A percentile compares a stretch with the other conserved stretches of the same genome.
Conservation (phyloP, 2,797 vertebrate genomes). For the Sebastes diploproa region DNA sequence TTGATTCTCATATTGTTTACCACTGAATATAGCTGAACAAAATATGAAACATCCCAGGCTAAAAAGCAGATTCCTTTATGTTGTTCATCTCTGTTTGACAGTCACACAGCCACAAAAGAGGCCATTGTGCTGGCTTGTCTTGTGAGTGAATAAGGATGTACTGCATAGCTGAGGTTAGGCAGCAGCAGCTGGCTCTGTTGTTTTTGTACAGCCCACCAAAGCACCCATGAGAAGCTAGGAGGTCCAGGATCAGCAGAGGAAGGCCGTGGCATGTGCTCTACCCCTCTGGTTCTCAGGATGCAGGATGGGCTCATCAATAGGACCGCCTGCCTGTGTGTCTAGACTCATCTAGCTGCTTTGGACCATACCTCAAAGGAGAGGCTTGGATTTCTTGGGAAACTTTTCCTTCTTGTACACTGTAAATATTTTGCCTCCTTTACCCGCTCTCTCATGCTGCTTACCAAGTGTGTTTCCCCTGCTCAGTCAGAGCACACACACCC, state of each 20-base stretch:
- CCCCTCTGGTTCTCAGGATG: slow-evolving; percentile 59
- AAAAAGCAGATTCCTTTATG: not conserved
- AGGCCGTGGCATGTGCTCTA: slow-evolving; percentile 37
- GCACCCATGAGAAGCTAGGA: slow-evolving; percentile 56
- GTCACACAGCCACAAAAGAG: slow-evolving; percentile 22
- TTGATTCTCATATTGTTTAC: not conserved
- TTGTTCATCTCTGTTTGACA: not conserved
- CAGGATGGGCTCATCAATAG: slow-evolving; percentile 53
- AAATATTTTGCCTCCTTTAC: slow-evolving; percentile 77
- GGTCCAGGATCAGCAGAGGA: slow-evolving; percentile 52
- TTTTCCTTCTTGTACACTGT: slow-evolving; percentile 67
- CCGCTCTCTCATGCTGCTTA: slow-evolving; percentile 65
- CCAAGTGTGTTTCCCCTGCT: slow-evolving; percentile 58
- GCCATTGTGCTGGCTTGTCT: slow-evolving; percentile 40
- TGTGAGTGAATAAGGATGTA: slow-evolving; percentile 33
- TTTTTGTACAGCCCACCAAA: slow-evolving; percentile 50
- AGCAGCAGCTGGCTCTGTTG: slow-evolving; percentile 46
- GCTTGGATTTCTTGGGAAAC: slow-evolving; percentile 77
- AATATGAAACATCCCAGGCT: not conserved
- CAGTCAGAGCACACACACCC: slow-evolving; percentile 43
- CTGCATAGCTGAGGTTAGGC: slow-evolving; percentile 60
- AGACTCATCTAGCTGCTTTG: slow-evolving; percentile 65
- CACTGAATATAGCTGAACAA: not conserved
- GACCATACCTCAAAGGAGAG: slow-evolving; percentile 72
- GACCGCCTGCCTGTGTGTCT: slow-evolving; percentile 58